These are phyloP conservation scores for Acrocyrtus sp. DNA, from an alignment of 2,888 invertebrate genomes.

Conservation along the genomic window DNA sequence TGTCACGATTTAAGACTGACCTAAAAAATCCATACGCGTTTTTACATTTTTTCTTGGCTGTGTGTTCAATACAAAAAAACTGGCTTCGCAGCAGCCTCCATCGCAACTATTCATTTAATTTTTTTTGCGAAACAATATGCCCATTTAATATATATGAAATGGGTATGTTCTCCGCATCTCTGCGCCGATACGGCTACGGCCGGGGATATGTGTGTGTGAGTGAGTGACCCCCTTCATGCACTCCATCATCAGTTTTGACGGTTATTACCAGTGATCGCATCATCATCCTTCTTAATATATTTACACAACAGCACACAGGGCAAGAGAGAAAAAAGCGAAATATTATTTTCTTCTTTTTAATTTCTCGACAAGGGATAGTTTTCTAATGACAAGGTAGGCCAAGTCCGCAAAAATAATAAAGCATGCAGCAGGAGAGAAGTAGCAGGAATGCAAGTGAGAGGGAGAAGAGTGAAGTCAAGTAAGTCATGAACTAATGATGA, in stretches of 20 bases:
- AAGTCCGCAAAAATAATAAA: too few relatives aligned
- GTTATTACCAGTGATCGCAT: constrained; percentile 52
- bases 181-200: too few relatives aligned
- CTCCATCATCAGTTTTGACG: constrained; percentile 51
- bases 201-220: too few relatives aligned
- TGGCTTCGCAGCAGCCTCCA: too few relatives aligned
- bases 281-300: constrained; percentile 33
- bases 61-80: constrained; percentile 20
- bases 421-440: too few relatives aligned
- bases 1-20: constrained; percentile 44
- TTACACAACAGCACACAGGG: background rate
- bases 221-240: constrained; percentile 48
- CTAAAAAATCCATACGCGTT: too few relatives aligned
- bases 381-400: constrained; percentile 25
- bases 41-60: background rate
- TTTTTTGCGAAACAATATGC: constrained; percentile 23
- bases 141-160: too few relatives aligned
- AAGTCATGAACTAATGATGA: constrained; percentile 38
- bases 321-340: background rate
- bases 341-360: background rate
- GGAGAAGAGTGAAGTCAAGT: constrained; percentile 20
- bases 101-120: too few relatives aligned
- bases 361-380: background rate
- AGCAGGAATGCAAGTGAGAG: too few relatives aligned
- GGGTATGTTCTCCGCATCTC: too few relatives aligned